phyloP scores from a whole-genome alignment of 1,140 invertebrate genomes.

The Brachionus sp. region DNA sequence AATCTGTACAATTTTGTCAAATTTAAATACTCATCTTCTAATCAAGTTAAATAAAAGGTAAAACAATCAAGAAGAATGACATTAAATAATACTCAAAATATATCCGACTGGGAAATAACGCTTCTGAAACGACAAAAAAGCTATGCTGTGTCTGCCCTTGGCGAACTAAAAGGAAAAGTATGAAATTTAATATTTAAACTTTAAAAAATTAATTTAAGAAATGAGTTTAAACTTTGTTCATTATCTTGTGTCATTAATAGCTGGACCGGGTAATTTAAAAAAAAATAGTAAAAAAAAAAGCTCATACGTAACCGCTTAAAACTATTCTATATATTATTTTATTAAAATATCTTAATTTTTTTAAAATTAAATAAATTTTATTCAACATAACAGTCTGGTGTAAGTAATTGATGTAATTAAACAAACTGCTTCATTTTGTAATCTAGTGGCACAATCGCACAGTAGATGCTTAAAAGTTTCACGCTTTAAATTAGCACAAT shows the following conservation, averaged over 20 bases:
- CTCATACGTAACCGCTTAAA: not conserved
- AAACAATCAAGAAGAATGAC: conserved; percentile 43
- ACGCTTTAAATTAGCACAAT: not conserved
- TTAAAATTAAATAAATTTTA: conserved; percentile 3
- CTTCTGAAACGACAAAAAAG: conserved; percentile 40
- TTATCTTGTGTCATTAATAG: not conserved
- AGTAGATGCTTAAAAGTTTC: not conserved
- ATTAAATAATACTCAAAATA: conserved; percentile 7
- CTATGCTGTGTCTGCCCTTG: conserved; percentile 18
- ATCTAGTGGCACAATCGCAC: not conserved
- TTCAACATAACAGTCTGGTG: conserved; percentile 12
- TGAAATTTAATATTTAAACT: not conserved
- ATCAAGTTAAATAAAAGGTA: not conserved
- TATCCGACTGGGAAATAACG: conserved; percentile 37
- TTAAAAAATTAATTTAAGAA: not conserved
- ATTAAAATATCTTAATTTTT: not conserved
- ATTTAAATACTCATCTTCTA: not conserved
- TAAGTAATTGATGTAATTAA: conserved; percentile 45
- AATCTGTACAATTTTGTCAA: not conserved
- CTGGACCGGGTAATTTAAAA: not conserved
- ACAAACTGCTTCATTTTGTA: conserved; percentile 46
- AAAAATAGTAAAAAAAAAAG: not conserved
- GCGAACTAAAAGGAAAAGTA: conserved; percentile 44
- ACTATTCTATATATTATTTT: not conserved
- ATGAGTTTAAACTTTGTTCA: not conserved